Percentiles rank a stretch among this genome's conserved stretches.
These are phyloP conservation scores for Rhingia campestris DNA, from an alignment of 2,888 invertebrate genomes.

Conservation along the genomic window DNA sequence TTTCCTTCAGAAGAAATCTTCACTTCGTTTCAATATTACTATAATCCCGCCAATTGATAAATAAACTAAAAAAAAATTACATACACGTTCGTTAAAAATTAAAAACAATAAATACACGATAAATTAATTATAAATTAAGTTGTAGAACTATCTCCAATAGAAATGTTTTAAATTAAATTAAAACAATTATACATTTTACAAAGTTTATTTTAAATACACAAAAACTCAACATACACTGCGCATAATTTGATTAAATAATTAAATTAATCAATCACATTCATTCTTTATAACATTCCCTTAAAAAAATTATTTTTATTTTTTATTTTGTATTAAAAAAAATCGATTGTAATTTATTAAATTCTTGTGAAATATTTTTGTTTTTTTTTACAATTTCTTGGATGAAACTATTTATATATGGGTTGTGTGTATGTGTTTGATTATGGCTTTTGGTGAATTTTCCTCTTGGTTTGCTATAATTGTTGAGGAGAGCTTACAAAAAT, in stretches of 20 bases:
- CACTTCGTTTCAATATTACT: conserved; percentile 27
- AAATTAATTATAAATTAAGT: conserved; percentile 30
- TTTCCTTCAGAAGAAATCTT: conserved; percentile 24
- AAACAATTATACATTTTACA: conserved; percentile 56
- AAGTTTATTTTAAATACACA: conserved; percentile 12
- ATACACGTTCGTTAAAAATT: neutral
- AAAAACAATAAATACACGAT: conserved; percentile 33
- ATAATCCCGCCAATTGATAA: conserved; percentile 52
- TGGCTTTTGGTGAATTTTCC: conserved; percentile 63
- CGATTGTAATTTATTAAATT: conserved; percentile 56
- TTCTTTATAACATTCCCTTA: conserved; percentile 65
- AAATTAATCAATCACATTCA: conserved; percentile 67
- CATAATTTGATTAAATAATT: conserved; percentile 32
- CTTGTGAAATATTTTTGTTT: conserved; percentile 39
- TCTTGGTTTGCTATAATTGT: conserved; percentile 14
- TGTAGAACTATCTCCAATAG: conserved; percentile 3
- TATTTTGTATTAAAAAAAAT: conserved; percentile 28
- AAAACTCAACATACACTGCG: conserved; percentile 11
- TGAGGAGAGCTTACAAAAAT: neutral
- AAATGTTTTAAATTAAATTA: neutral
- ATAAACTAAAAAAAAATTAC: conserved; percentile 29
- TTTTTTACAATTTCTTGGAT: conserved; percentile 59
- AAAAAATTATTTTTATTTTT: conserved; percentile 37
- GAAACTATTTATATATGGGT: conserved; percentile 67
- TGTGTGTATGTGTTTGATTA: conserved; percentile 42